Evolutionary conservation across 2,797 vertebrate species (phyloP).

Genomic region (Triplophysa bombifrons): DNA sequence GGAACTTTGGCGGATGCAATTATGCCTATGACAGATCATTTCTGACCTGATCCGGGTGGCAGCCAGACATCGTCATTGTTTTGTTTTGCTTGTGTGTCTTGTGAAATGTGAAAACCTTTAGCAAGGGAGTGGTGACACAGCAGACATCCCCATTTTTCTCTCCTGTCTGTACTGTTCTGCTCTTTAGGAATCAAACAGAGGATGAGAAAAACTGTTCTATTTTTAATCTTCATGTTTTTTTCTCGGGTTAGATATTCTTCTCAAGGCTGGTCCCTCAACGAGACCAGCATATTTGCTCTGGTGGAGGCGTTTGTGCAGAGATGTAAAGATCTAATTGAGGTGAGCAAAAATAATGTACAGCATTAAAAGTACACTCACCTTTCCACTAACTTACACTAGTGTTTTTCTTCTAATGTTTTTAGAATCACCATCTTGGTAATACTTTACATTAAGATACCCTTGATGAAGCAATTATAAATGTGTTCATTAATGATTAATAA

Average conservation of each 20-base stretch:
- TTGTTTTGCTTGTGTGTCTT: slow-evolving; percentile 60
- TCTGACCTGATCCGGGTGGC: slow-evolving; percentile 72
- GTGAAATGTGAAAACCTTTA: slow-evolving; percentile 45
- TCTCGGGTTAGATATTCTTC: slow-evolving; percentile 72
- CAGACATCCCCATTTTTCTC: slow-evolving; percentile 34
- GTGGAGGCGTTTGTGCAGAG: slow-evolving; percentile 84
- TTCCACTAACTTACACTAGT: neutral
- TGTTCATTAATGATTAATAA: too few species aligned
- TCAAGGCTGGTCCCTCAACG: slow-evolving; percentile 78
- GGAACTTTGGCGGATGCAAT: slow-evolving; percentile 73
- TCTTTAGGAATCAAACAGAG: slow-evolving; percentile 12
- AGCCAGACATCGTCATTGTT: slow-evolving; percentile 58
- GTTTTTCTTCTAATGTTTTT: slow-evolving; percentile 11
- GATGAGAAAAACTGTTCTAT: neutral
- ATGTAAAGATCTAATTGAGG: slow-evolving; percentile 88
- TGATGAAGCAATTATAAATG: too few species aligned
- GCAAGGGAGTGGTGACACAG: slow-evolving; percentile 39
- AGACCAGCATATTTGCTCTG: slow-evolving; percentile 81
- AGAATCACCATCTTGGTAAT: neutral
- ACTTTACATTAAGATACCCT: too few species aligned
- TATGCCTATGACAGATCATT: slow-evolving; percentile 77
- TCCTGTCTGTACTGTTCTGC: slow-evolving; percentile 13
- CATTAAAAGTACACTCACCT: slow-evolving; percentile 30
- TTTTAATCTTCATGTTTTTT: neutral
- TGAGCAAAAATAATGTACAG: slow-evolving; percentile 59